These are phyloP conservation scores for Smittia aterrima DNA, from an alignment of 2,888 invertebrate species.

Conservation along the genomic window DNA sequence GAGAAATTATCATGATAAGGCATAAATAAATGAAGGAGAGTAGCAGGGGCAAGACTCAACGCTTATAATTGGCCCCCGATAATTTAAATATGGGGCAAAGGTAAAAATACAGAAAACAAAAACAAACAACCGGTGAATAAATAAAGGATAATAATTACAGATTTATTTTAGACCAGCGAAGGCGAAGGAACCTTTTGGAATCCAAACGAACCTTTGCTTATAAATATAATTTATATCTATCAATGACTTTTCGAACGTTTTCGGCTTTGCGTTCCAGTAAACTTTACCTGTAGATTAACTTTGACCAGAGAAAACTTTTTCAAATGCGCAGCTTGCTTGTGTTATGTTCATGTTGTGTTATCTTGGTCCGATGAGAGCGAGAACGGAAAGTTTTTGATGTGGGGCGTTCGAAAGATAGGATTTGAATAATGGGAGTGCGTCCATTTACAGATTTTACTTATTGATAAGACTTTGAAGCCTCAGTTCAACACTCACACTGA, in stretches of 20 bases:
- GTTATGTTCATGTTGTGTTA: neutral
- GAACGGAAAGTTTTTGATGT: neutral
- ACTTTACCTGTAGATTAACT: neutral
- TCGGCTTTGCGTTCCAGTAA: neutral
- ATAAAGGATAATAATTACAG: constrained; percentile 17
- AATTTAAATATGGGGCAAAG: neutral
- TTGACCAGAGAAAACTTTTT: neutral
- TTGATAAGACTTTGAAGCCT: neutral
- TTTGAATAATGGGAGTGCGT: neutral
- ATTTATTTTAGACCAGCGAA: constrained; percentile 10
- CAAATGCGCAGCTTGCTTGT: neutral
- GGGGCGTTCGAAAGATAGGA: neutral
- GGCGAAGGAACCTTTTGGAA: neutral
- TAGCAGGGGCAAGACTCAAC: neutral
- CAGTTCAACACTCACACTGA: constrained; percentile 1
- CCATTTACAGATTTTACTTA: neutral
- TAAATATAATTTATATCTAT: too few species aligned
- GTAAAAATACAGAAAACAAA: constrained; percentile 15
- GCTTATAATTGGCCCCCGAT: constrained; percentile 9
- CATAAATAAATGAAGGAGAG: constrained; percentile 5
- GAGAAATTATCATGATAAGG: constrained; percentile 13
- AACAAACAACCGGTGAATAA: constrained; percentile 29
- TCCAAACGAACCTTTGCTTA: too few species aligned
- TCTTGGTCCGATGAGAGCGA: constrained; percentile 13
- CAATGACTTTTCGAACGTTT: too few species aligned